Base-by-base conservation (phyloP, 2,888 invertebrate species). In the Gerris lacustris region DNA sequence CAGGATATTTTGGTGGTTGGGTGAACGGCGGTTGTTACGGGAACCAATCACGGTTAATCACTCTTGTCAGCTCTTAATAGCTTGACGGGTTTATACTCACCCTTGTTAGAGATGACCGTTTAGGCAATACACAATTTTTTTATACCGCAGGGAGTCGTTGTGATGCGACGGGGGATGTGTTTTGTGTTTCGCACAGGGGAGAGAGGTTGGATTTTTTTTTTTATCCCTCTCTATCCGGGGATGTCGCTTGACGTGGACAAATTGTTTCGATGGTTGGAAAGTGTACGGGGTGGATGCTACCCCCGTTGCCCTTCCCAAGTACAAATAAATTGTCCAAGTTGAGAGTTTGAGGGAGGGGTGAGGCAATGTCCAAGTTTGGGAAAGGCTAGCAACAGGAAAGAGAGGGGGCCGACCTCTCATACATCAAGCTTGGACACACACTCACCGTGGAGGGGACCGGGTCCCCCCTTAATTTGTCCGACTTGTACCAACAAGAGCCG, bases 311-410 rank as follows among this genome's bases (percentile, higher is more conserved):
- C 31, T 55, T 55, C 55, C 55, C 55, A 55, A 55, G 55, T 55
- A 55, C 55, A 55, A 55, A 55, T 55, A 55, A 55, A 55, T 55
- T 55, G 55, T 55, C 55, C 55, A 55, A 55, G 55, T 55, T 55
- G 55, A 55, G 55, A 55, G 55, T 55, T 55, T 2, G 55, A 9
- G 15, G 55, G 15, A 15, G 55, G 55, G 55, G 9, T 15, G 2
- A 5, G 55, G 15, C 55, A 55, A 55, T 55, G 55, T 55, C 55
- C 55, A 55, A 55, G 55, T 55, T 55, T 55, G 15, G 55, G 55
- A 55, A 31, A 31, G 31, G 31, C 31, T 55, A 55, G 55, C 55
- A 55, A 55, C 55, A 55, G 55, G 55, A 55, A 55, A 31, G 31
- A 31, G 31, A 31, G 31, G 31, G 31, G 55, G 55, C 2, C 15